Evolutionary conservation across 2,888 invertebrate genomes (phyloP), one percentile per base, ranked within the genome.

Genomic region (Lithophane semibrunnea): DNA sequence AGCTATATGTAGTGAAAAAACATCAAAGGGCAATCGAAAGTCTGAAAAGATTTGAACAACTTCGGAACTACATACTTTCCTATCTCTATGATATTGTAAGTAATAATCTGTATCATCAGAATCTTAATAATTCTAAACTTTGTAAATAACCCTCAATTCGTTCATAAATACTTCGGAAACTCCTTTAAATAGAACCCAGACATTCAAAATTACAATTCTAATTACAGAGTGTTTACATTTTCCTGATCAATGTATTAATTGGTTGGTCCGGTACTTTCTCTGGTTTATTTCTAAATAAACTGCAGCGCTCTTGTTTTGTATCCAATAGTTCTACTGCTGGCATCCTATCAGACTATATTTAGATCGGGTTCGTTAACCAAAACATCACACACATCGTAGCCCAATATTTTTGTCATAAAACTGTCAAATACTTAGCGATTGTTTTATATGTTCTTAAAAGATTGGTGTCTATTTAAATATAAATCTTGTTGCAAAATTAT

Each of bases 341-440:
- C 82, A 80, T 70, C 29, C 54, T 61, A 84, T 82, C 75, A 68
- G 71, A 61, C 65, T 82, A 85, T 84, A 68, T 84, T 75, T 82
- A 82, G 85, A 82, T 0, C 7, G 80, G 66, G 84, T 85, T 85
- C 85, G 66, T 75, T 82, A 85, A 77, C 85, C 85, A 74, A 84
- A 83, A 84, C 80, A 84, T 70, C 56, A n/a, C n/a, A n/a, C n/a
- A n/a, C n/a, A 72, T 37, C 69, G 42, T 64, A 71, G 56, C 63
- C n/a, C 60, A 80, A 76, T 78, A 85, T 73, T 78, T 71, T 73
- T 69, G n/a, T 69, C 71, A 42, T 76, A 68, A 75, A 79, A 73
- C 68, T 73, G 58, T 68, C 61, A 63, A 58, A 49, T 75, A 24
- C 18, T 58, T 21, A 21, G 18, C 5, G 16, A 63, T 49, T 29